Evolutionary conservation across 2,113 vertebrate species (phyloP).

Genomic region (Ophthalmolycus amberensis): DNA sequence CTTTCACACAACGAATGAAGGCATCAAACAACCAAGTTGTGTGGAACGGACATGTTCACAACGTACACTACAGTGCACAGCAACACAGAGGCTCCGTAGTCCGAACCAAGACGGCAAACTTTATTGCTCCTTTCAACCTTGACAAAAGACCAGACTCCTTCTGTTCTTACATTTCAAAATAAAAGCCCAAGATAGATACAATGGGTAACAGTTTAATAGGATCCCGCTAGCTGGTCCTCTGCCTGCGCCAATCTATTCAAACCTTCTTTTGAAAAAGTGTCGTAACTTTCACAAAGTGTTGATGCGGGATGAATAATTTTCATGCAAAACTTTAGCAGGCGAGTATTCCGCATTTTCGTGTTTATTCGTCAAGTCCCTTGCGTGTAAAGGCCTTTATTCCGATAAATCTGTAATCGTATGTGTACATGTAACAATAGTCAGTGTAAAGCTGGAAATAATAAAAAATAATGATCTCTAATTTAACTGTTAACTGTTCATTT

Average conservation of each 20-base stretch:
- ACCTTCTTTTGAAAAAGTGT: background rate
- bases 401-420: background rate
- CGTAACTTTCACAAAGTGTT: background rate
- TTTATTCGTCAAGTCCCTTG: background rate
- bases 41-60: background rate
- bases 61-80: background rate
- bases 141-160: background rate
- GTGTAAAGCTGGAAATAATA: too few species aligned
- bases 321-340: background rate
- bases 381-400: background rate
- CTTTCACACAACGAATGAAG: too few species aligned
- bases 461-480: background rate
- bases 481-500: background rate
- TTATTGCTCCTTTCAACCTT: too few species aligned
- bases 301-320: background rate
- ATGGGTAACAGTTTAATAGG: background rate
- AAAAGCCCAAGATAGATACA: background rate
- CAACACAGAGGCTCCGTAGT: background rate
- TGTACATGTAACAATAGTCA: background rate
- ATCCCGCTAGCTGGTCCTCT: background rate
- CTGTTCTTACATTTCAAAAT: background rate
- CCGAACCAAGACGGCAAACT: too few species aligned
- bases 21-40: too few species aligned
- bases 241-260: background rate
- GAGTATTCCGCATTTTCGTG: background rate